Evolutionary conservation across 2,113 vertebrate species (phyloP).

Genomic region (Ageneiosus marmoratus): DNA sequence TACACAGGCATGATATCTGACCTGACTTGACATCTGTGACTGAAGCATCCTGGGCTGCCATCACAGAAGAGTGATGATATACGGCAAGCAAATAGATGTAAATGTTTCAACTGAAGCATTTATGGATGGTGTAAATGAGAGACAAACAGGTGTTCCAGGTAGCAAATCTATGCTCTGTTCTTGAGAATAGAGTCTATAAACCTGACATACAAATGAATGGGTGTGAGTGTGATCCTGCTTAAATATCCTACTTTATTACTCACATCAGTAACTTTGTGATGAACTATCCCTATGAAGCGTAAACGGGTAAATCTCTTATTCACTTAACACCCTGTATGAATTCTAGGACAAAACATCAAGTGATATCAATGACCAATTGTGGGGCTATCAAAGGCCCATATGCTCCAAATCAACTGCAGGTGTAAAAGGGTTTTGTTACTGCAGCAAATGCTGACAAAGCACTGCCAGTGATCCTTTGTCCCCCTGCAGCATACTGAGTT

Average conservation of each 20-base stretch:
- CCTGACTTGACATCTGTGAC: neutral
- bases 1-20: neutral
- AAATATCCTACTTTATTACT: constrained; percentile 20
- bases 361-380: constrained; percentile 52
- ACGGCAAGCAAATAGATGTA: constrained; percentile 36
- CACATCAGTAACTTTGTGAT: constrained; percentile 11
- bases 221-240: neutral
- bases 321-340: constrained; percentile 52
- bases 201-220: neutral
- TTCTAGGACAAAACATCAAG: constrained; percentile 47
- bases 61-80: neutral
- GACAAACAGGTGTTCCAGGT: constrained; percentile 38
- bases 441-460: constrained; percentile 48
- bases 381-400: constrained; percentile 48
- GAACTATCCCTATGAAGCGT: constrained; percentile 21
- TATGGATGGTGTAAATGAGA: constrained; percentile 24
- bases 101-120: constrained; percentile 26
- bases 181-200: constrained; percentile 13
- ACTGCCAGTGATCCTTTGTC: constrained; percentile 41
- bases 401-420: constrained; percentile 53
- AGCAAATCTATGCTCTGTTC: neutral
- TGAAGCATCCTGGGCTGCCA: neutral
- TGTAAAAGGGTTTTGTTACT: constrained; percentile 54
- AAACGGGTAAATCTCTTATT: constrained; percentile 28
- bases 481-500: constrained; percentile 27